Evolutionary conservation across 2,113 vertebrate species (phyloP), one percentile per base, ranked within the genome.

Genomic region (Dipodomys merriami): DNA sequence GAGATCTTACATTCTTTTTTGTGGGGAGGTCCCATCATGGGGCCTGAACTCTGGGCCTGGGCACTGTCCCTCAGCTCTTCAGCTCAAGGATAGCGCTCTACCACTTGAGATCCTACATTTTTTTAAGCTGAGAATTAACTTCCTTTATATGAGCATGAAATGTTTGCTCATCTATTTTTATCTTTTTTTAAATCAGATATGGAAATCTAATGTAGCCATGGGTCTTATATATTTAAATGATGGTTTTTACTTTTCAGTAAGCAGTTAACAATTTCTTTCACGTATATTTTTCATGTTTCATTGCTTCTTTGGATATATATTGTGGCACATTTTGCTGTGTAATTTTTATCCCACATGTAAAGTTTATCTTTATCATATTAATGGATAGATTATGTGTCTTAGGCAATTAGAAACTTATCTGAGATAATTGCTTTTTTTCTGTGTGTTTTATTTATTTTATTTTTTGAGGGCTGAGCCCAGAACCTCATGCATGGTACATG

Each of bases 121-220:
- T 30, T 80, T 85, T 13, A 68, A 80, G 39, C n/a, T 60, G 11
- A 46, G 62, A 46, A 35, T 60, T 65, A 86, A 80, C 29, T 91
- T 30, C 29, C 20, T 87, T 90, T 87, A 64, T 91, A 88, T 62
- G 27, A 67, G 67, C 19, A 33, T 53, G 83, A 88, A 88, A 76
- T 60, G 5, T 85, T 84, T 62, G 4, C 11, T 39, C 8, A n/a
- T 30, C 8, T 67, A 10, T 10, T 78, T 39, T 74, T 77, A 22
- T 25, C 12, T 23, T 44, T 77, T 74, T 64, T 30, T 6, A 62
- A 87, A 64, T 8, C 6, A 79, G 46, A 49, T 78, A 60, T 46
- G 49, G 53, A 78, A 60, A n/a, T 62, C 25, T 49, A 77, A 33
- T 49, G 13, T 15, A 87, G 64, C 53, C n/a, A 33, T 22, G 71